These are phyloP conservation scores for Yponomeuta sedellus DNA, from an alignment of 2,888 invertebrate species.

Conservation along the genomic window DNA sequence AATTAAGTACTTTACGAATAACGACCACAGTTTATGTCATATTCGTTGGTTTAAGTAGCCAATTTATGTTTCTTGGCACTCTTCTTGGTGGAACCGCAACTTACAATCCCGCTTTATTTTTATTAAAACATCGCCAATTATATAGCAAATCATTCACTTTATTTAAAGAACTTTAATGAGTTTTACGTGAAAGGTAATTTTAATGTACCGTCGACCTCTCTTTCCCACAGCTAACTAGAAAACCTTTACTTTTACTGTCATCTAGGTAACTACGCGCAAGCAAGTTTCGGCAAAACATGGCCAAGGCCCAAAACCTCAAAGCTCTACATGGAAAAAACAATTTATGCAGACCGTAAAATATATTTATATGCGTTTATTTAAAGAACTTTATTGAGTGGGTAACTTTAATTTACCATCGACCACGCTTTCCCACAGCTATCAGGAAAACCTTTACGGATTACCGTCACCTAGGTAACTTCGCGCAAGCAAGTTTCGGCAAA, in stretches of 20 bases:
- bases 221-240: no score
- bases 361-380: no score
- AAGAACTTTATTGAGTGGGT: no score
- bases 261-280: neutral
- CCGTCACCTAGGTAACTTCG: neutral
- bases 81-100: neutral
- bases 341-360: no score
- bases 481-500: slow-evolving; percentile 4
- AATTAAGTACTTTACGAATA: neutral
- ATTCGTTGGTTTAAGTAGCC: neutral
- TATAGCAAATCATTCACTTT: no score
- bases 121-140: no score
- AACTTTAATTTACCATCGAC: no score
- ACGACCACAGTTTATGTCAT: neutral
- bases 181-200: no score
- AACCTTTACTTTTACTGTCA: neutral
- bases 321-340: neutral
- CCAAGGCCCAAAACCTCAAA: neutral
- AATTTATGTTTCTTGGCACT: neutral
- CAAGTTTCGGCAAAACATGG: slow-evolving; percentile 1
- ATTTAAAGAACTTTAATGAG: no score
- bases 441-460: neutral
- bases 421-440: no score
- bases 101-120: no score
- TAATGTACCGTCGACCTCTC: no score